These are phyloP conservation scores for Myiotriccus ornatus DNA, from an alignment of 2,797 vertebrate genomes.

Conservation along the genomic window DNA sequence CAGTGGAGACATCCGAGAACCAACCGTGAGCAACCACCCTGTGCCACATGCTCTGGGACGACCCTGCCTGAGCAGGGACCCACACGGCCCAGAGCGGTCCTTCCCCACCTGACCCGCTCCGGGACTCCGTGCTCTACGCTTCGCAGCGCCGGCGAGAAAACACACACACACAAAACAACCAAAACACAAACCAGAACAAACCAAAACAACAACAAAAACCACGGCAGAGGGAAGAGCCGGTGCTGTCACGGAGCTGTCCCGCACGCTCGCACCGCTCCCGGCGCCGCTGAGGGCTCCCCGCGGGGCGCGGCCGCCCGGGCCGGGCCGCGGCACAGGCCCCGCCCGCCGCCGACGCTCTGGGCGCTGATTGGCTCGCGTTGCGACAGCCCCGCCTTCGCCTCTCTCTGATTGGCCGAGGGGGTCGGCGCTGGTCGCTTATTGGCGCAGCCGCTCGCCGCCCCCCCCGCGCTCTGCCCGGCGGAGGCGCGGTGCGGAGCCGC, in stretches of 20 bases:
- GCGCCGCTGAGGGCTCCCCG: too few relatives aligned
- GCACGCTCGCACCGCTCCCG: too few relatives aligned
- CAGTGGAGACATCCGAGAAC: not conserved
- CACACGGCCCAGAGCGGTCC: not conserved
- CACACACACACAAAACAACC: not conserved
- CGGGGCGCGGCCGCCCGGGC: too few relatives aligned
- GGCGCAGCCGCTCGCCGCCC: not conserved
- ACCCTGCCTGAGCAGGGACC: not conserved
- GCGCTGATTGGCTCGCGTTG: not conserved
- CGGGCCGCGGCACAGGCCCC: not conserved
- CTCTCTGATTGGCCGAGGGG: not conserved
- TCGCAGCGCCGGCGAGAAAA: not conserved
- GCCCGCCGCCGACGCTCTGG: not conserved
- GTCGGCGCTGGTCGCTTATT: not conserved
- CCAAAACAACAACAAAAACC: not conserved
- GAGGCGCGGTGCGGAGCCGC: not conserved
- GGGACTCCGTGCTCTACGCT: not conserved
- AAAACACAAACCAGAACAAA: too few relatives aligned
- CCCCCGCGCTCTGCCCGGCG: not conserved
- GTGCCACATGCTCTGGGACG: not conserved
- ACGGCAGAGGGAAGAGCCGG: too few relatives aligned
- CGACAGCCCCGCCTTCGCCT: accelerated
- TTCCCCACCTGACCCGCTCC: too few relatives aligned
- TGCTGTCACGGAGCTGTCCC: too few relatives aligned
- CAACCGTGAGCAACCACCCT: not conserved